Evolutionary conservation across 2,797 vertebrate species (phyloP).

Genomic region (Platalea minor): DNA sequence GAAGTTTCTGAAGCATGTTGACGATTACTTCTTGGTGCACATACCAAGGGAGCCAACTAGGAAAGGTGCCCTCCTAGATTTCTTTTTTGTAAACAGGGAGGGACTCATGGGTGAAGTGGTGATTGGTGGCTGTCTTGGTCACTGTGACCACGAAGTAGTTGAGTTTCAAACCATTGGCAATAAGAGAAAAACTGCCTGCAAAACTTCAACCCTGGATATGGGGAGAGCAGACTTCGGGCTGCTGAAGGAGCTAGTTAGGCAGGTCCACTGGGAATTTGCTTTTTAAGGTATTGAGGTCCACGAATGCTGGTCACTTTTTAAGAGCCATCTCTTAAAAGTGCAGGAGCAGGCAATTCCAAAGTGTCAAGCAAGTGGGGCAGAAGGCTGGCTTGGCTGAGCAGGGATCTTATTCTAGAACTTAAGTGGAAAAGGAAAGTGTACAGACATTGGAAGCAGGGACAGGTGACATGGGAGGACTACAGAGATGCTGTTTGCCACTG

Average conservation of each 20-base stretch:
- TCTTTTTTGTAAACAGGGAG: neutral
- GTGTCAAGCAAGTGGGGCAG: neutral
- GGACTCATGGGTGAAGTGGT: neutral
- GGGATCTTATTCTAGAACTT: neutral
- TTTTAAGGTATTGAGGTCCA: neutral
- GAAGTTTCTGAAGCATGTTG: neutral
- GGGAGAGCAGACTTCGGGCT: neutral
- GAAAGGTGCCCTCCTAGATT: neutral
- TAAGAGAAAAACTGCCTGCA: neutral
- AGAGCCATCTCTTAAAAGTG: neutral
- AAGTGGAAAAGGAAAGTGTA: neutral
- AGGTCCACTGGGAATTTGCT: neutral
- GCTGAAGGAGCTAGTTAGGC: neutral
- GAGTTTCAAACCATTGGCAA: neutral
- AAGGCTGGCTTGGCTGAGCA: neutral
- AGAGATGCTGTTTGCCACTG: neutral
- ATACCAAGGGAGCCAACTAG: neutral
- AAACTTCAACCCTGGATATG: neutral
- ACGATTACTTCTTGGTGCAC: neutral
- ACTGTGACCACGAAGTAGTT: neutral
- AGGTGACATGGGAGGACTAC: neutral
- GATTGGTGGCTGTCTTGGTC: neutral
- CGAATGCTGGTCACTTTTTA: neutral
- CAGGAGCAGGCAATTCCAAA: neutral
- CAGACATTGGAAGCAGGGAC: neutral